Evolutionary conservation across 2,888 invertebrate species (phyloP), one percentile per base, ranked within the genome.

Genomic region (Amiota mariae): DNA sequence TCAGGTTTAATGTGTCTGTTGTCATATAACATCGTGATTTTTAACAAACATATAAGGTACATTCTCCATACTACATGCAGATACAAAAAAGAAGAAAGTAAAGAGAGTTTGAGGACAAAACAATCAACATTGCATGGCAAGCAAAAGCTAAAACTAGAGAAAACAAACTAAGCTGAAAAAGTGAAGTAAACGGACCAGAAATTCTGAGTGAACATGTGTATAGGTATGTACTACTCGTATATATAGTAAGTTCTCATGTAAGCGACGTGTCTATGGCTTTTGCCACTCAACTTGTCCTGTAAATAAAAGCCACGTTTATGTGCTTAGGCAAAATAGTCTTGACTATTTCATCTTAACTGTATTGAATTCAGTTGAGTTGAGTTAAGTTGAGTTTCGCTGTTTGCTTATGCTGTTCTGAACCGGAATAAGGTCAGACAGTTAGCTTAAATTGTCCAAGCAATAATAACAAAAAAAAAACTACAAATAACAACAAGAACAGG

Each of bases 1-100:
- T 76, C 73, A 75, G 76, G 75, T 74, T 78, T 78, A 73, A 72
- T 73, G 73, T 78, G 76, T 75, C 74, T 78, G 78, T 72, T 78
- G 78, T 78, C 75, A 78, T 78, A 77, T 78, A 72, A 75, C 72
- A 75, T 74, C 70, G 76, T 77, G 78, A 68, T 68, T 68, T 68
- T 54, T 10, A 24, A 48, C 66, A 66, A 36, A 36, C 76, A 46
- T 36, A 49, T 46, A 51, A n/a, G n/a, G n/a, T n/a, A n/a, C n/a
- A n/a, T n/a, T n/a, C n/a, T n/a, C 56, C 56, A 56, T 13, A 56
- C 56, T 24, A 24, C 24, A 24, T 24, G 2, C 18, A 48, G 15
- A 20, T 61, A 12, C 10, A 54, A n/a, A 54, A 54, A 13, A 54
- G 13, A 54, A 12, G 12, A 54, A 13, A 54, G 54, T 8, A 6